phyloP scores from a whole-genome alignment of 2,797 vertebrate genomes.

The Paramormyrops hopkinsi region DNA sequence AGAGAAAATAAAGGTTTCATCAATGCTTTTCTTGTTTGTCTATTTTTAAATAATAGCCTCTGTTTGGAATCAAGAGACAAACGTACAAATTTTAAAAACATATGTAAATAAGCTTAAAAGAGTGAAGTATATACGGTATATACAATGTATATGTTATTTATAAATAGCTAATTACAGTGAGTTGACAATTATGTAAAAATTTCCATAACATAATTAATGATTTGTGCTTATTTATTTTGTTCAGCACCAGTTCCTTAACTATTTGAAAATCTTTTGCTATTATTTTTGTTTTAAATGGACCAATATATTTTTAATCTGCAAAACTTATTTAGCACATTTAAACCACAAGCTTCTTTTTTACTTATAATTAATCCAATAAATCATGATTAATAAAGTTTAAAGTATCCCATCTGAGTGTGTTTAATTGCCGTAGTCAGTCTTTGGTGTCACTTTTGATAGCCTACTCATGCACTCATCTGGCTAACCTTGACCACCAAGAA shows the following conservation, averaged over 20 bases:
- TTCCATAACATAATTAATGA: background rate
- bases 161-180: background rate
- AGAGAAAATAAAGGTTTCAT: conserved; percentile 7
- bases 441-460: conserved; percentile 72
- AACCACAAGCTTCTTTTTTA: conserved; percentile 56
- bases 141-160: background rate
- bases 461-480: conserved; percentile 68
- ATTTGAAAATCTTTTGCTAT: conserved; percentile 38
- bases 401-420: conserved; percentile 63
- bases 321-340: conserved; percentile 62
- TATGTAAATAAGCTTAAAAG: background rate
- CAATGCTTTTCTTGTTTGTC: background rate
- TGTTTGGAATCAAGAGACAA: background rate
- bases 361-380: conserved; percentile 73
- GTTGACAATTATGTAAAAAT: background rate
- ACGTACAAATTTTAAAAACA: background rate
- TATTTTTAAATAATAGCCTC: background rate
- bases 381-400: conserved; percentile 78
- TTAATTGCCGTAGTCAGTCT: conserved; percentile 73
- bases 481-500: conserved; percentile 68
- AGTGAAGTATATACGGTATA: background rate
- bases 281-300: conserved; percentile 41
- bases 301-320: conserved; percentile 48
- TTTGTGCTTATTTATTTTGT: background rate
- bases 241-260: background rate